Base-by-base conservation (phyloP, 2,888 invertebrate species). In the Tinea semifulvella region DNA sequence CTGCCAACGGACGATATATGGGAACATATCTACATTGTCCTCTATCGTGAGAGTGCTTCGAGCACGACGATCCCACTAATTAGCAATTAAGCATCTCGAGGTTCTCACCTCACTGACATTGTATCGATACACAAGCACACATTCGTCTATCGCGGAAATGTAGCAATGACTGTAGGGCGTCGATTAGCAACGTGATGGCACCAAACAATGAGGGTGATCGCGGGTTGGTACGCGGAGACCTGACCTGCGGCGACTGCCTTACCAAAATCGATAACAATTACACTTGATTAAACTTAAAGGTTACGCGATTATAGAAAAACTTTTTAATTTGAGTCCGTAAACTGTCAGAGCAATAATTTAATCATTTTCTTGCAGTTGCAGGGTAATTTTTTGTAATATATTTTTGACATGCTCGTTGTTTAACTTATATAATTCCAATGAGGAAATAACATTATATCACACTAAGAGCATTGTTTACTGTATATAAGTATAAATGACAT, bases 131-230 rank as follows among this genome's bases (percentile, higher is more conserved):
- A 13, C 3, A 56, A 53, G 50, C 53, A 56, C 65, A 70, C 76
- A 69, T 61, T 69, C 70, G 65, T 57, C 60, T 60, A 47, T 57
- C 61, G 58, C 67, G 68, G 65, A 61, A 62, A 60, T 63, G 59
- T 55, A 52, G 53, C 61, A 55, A 49, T 55, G 57, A 75, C 74
- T 74, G 73, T 67, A 57, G 58, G 51, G 48, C 38, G 69, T 68
- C 62, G 59, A 70, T 68, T 74, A 65, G 73, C 73, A 74, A 73
- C 75, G 63, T 65, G 68, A 63, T 63, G 62, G 54, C 65, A 63
- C 64, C 74, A 77, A 77, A 77, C 77, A 80, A 75, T 76, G 68
- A 68, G 79, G 63, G 73, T 69, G 70, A 67, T 80, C 76, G 68
- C 77, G 58, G 69, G 61, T 65, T 75, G 79, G 77, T 76, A 79